phyloP scores from a whole-genome alignment of 2,797 vertebrate genomes.

The Acestrorhynchus altus region DNA sequence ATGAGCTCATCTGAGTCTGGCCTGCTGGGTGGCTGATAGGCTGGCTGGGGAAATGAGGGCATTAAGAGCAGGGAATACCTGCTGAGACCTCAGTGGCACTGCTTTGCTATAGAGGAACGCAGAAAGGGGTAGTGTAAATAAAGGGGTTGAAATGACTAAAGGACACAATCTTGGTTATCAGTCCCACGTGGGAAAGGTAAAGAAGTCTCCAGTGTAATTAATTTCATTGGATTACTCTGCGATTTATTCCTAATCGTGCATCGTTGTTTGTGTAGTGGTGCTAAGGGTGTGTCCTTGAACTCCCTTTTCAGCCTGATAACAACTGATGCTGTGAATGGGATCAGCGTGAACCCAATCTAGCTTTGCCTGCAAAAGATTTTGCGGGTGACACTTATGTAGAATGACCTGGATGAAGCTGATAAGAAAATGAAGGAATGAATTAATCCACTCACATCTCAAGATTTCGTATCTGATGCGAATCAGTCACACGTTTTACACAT shows the following conservation, averaged over 20 bases:
- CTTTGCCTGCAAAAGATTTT: background rate
- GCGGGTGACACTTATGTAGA: background rate
- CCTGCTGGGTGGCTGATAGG: slow-evolving; percentile 41
- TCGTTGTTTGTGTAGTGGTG: background rate
- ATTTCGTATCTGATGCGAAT: no score
- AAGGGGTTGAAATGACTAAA: background rate
- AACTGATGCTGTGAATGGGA: slow-evolving; percentile 5
- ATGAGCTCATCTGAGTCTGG: slow-evolving; percentile 53
- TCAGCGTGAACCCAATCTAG: background rate
- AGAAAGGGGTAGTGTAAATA: background rate
- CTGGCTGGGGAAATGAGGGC: slow-evolving; percentile 43
- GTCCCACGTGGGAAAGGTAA: slow-evolving; percentile 9
- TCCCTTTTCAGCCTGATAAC: background rate
- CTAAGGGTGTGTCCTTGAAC: slow-evolving; percentile 16
- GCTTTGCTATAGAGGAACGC: background rate
- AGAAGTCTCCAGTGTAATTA: slow-evolving; percentile 9
- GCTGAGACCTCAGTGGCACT: background rate
- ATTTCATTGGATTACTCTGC: slow-evolving; percentile 16
- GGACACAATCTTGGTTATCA: slow-evolving; percentile 16
- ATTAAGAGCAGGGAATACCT: slow-evolving; percentile 25
- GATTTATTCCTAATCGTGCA: slow-evolving; percentile 25
- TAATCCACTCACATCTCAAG: no score
- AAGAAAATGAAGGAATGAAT: no score
- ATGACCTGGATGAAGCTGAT: no score
- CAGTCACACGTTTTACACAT: no score